Base-by-base conservation (phyloP, 2,888 invertebrate genomes). In the Lithophane leautieri region DNA sequence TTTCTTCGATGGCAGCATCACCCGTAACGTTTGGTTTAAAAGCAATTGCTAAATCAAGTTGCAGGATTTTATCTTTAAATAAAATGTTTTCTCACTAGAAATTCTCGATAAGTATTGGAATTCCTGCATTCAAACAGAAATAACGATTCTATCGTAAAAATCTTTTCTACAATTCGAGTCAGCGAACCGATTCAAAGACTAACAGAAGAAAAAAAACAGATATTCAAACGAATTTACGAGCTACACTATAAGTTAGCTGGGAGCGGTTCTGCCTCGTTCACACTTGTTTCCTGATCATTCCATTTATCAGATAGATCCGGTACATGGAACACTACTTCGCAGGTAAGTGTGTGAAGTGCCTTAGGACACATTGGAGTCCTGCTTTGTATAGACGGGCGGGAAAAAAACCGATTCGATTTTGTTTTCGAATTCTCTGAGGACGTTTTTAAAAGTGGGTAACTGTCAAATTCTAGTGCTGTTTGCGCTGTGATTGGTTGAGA, bases 321-420 rank as follows among this genome's bases (percentile, higher is more conserved):
- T 80, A 93, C 93, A 94, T 70, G 93, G 83, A 93, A 93, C 86
- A 89, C 90, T 93, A 93, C 93, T 94, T 91, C 84, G 83, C 90
- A 91, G 89, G 92, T 93, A 88, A 90, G 88, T 89, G 90, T 90
- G 89, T 88, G 85, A 89, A 90, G 86, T 85, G 91, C 91, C 90
- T 82, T 69, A 91, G 89, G 92, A 89, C 79, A 87, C 82, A 89
- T 90, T 90, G 88, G 72, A 82, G 79, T 73, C 62, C 76, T 77
- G 47, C 16, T 62, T 66, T 77, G n/a, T 60, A 56, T 58, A 82
- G 58, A 86, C 80, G 80, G 56, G 78, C 81, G 71, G 52, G 50
- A 74, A 75, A 83, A 72, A 72, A 72, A 73, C 25, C 54, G 58
- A 50, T 52, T 54, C 60, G 12, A 72, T 79, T 82, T 79, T 40